These are phyloP conservation scores for Telenomus remus DNA, from an alignment of 1,140 invertebrate genomes.

Conservation along the genomic window DNA sequence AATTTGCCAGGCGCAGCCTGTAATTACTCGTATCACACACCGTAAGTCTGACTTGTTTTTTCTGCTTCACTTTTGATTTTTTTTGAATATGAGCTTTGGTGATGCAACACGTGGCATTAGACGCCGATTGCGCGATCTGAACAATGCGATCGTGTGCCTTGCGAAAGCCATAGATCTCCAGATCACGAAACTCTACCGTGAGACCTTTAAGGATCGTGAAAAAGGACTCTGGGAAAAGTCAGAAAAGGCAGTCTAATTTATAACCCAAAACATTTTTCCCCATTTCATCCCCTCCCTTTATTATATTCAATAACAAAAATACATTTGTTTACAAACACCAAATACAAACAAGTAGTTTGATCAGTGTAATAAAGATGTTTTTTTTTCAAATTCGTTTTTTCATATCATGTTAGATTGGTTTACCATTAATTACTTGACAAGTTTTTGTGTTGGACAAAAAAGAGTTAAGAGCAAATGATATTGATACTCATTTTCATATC, in stretches of 20 bases:
- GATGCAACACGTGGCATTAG: constrained; percentile 23
- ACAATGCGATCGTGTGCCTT: constrained; percentile 22
- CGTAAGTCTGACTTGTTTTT: constrained; percentile 9
- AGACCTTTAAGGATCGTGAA: not conserved
- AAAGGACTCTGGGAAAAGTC: too few species aligned
- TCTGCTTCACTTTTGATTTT: constrained; percentile 9
- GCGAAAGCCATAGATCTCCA: constrained; percentile 5
- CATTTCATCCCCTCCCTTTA: too few species aligned
- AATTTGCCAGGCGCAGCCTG: constrained; percentile 33
- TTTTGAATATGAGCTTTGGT: not conserved
- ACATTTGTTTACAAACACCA: too few species aligned
- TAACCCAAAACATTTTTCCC: too few species aligned
- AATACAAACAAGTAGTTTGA: too few species aligned
- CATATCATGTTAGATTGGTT: too few species aligned
- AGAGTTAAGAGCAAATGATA: not conserved
- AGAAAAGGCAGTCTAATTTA: too few species aligned
- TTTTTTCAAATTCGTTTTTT: too few species aligned
- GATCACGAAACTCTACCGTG: not conserved
- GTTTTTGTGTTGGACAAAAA: too few species aligned
- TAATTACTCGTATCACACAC: constrained; percentile 31
- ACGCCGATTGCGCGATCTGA: constrained; percentile 7
- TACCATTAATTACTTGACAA: too few species aligned
- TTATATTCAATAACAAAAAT: too few species aligned
- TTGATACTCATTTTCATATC: constrained; percentile 9
- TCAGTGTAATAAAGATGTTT: too few species aligned